phyloP scores from a whole-genome alignment of 1,140 invertebrate genomes.

The Drosophila pachea region DNA sequence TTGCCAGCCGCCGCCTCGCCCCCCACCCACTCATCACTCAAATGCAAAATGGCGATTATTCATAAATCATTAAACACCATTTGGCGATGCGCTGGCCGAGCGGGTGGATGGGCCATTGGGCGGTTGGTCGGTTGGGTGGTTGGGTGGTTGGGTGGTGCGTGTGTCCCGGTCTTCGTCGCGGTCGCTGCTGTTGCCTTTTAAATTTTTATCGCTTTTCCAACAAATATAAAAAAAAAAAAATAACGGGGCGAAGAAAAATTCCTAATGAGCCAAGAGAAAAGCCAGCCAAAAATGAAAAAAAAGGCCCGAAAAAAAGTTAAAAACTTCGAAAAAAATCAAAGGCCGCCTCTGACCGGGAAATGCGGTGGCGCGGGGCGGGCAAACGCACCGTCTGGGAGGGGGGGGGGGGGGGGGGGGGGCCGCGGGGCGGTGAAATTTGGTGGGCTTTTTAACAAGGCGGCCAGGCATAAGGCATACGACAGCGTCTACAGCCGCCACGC shows the following conservation, averaged over 20 bases:
- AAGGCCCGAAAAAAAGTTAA: slow-evolving; percentile 49
- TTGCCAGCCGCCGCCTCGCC: slow-evolving; percentile 1
- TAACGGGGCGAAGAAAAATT: slow-evolving; percentile 63
- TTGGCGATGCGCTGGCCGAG: slow-evolving; percentile 53
- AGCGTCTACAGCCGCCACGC: background rate
- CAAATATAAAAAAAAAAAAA: slow-evolving; percentile 24
- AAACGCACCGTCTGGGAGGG: background rate
- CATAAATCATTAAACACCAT: slow-evolving; percentile 79
- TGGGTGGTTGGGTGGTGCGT: background rate
- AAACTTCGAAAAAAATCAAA: slow-evolving; percentile 76
- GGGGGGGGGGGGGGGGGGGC: background rate
- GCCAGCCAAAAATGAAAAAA: slow-evolving; percentile 26
- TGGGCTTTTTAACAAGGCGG: slow-evolving; percentile 72
- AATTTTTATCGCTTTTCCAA: slow-evolving; percentile 77
- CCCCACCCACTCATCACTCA: slow-evolving; percentile 50
- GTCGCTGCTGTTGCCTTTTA: slow-evolving; percentile 52
- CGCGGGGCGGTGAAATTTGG: slow-evolving; percentile 43
- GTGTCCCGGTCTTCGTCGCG: background rate
- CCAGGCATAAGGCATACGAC: slow-evolving; percentile 59
- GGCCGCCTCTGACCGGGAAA: slow-evolving; percentile 40
- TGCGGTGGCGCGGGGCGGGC: background rate
- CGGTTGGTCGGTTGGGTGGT: background rate
- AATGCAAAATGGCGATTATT: slow-evolving; percentile 79
- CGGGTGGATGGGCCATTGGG: background rate
- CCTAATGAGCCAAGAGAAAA: slow-evolving; percentile 70